These are phyloP conservation scores for Teleogryllus occipitalis DNA, from an alignment of 1,140 invertebrate species.

Conservation along the genomic window DNA sequence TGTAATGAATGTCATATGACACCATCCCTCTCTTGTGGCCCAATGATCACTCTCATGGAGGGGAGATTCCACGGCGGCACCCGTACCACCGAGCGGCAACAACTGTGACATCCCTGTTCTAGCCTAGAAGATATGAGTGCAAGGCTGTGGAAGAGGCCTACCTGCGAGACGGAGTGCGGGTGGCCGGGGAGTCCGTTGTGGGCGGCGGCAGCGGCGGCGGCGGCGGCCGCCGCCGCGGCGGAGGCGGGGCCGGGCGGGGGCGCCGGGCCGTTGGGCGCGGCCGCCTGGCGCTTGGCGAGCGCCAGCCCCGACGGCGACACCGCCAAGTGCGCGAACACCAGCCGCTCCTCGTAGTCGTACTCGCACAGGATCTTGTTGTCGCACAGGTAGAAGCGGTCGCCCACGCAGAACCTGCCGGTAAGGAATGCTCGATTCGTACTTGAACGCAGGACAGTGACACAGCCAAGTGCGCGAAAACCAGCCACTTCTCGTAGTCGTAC, in stretches of 20 bases:
- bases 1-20: too few species aligned
- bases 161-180: not conserved
- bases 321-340: conserved; percentile 63
- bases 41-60: too few species aligned
- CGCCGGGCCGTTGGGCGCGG: too few species aligned
- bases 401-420: conserved; percentile 79
- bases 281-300: conserved; percentile 41
- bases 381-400: conserved; percentile 83
- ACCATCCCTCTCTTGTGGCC: too few species aligned
- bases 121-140: too few species aligned
- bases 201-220: too few species aligned
- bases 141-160: not conserved
- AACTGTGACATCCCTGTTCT: too few species aligned
- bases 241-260: too few species aligned
- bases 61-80: too few species aligned
- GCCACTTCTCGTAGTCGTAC: conserved; percentile 84
- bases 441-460: conserved; percentile 46
- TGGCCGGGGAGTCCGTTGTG: not conserved
- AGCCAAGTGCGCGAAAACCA: conserved; percentile 63
- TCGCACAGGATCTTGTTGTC: conserved; percentile 92
- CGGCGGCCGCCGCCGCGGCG: too few species aligned
- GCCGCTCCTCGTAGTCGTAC: conserved; percentile 84
- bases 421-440: not conserved
- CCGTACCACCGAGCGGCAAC: too few species aligned
- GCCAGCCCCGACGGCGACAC: conserved; percentile 45